These are phyloP conservation scores for Bergia puertoricense DNA, from an alignment of 92 coral and sea anemone species.

Conservation along the genomic window DNA sequence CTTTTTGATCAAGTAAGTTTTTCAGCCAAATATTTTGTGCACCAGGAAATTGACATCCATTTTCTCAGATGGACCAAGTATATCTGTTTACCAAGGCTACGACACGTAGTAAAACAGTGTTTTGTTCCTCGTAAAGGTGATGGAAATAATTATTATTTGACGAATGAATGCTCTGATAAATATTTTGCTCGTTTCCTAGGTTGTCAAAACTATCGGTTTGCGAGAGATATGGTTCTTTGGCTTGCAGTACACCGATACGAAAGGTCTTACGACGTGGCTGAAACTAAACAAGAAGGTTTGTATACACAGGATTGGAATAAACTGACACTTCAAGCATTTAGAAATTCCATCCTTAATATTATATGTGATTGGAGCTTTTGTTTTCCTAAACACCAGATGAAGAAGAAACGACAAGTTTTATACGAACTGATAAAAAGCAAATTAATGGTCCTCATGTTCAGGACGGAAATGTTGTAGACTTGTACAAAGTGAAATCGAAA, in stretches of 20 bases:
- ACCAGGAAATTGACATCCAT: neutral
- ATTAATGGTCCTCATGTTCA: neutral
- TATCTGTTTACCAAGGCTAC: conserved; percentile 19
- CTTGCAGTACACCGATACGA: conserved; percentile 73
- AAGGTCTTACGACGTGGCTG: conserved; percentile 82
- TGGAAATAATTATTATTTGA: conserved; percentile 3
- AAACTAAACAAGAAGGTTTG: conserved; percentile 90
- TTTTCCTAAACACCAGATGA: neutral
- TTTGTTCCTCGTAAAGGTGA: neutral
- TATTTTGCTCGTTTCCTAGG: conserved; percentile 51
- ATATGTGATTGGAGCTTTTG: neutral
- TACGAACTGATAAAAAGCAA: neutral
- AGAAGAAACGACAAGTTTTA: neutral
- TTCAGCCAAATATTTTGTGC: neutral
- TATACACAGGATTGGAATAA: neutral
- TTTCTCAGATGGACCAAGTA: neutral
- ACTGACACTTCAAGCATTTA: neutral
- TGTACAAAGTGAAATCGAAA: neutral
- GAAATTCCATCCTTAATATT: conserved; percentile 6
- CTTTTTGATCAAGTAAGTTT: conserved; percentile 89
- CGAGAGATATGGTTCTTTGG: conserved; percentile 99
- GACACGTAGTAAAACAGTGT: neutral
- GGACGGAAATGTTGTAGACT: neutral
- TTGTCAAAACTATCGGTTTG: conserved; percentile 90
- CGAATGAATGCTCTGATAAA: conserved; percentile 20